Conservation (phyloP, 2,113 vertebrate species). For the Lophotis ruficrista region DNA sequence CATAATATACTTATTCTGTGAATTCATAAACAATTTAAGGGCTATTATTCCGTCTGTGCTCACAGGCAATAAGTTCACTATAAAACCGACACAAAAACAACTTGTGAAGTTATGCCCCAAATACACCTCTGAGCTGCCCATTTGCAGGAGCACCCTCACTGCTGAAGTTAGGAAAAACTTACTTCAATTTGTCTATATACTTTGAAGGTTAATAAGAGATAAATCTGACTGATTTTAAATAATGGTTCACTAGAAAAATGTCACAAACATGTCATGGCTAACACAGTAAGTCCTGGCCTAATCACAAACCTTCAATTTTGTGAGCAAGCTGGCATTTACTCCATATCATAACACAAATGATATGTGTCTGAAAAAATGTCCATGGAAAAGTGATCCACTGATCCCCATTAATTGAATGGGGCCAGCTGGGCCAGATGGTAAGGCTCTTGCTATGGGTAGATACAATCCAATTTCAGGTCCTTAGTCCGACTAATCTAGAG, state of each 20-base stretch:
- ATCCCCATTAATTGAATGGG: background rate
- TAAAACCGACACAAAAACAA: background rate
- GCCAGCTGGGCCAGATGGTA: background rate
- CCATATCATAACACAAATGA: background rate
- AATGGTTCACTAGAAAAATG: background rate
- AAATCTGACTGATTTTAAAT: background rate
- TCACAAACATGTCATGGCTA: background rate
- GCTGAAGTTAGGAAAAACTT: background rate
- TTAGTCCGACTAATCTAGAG: background rate
- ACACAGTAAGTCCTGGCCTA: background rate
- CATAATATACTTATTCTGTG: background rate
- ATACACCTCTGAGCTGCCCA: background rate
- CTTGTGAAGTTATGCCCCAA: background rate
- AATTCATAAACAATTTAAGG: background rate
- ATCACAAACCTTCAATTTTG: background rate
- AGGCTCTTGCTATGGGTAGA: background rate
- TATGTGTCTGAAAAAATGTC: background rate
- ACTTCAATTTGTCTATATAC: background rate
- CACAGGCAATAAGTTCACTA: background rate
- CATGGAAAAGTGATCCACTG: background rate
- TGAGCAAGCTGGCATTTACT: background rate
- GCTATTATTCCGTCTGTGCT: background rate
- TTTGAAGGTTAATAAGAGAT: background rate
- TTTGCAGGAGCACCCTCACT: background rate
- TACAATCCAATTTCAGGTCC: background rate